Evolutionary conservation across 2,113 vertebrate genomes (phyloP).

Genomic region (Aleadryas rufinucha): DNA sequence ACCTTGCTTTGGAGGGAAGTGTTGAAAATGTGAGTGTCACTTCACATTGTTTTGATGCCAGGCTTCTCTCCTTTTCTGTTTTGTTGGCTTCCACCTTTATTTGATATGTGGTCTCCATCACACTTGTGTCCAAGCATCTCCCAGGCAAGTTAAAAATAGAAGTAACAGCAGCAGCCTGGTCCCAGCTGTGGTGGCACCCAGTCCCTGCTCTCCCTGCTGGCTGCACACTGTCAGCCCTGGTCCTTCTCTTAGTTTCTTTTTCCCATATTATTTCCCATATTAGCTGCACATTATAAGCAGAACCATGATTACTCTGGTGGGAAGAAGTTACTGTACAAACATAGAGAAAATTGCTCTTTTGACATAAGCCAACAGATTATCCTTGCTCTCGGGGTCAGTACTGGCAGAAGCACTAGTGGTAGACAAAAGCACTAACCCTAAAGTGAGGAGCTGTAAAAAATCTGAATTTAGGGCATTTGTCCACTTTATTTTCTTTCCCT

Average conservation of each 20-base stretch:
- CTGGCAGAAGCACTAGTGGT: not conserved
- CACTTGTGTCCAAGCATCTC: not conserved
- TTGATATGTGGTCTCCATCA: not conserved
- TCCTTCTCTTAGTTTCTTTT: not conserved
- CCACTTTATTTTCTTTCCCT: not conserved
- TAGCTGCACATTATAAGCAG: not conserved
- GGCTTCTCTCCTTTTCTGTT: not conserved
- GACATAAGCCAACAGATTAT: not conserved
- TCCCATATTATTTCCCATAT: fast-evolving
- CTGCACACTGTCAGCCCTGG: fast-evolving
- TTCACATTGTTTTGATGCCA: not conserved
- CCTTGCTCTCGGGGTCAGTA: not conserved
- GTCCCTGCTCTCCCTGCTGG: not conserved
- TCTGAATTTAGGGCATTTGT: not conserved
- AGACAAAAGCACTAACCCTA: not conserved
- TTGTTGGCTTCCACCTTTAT: conserved; percentile 1
- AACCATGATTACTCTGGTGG: not conserved
- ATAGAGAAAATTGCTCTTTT: not conserved
- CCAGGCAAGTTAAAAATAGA: not conserved
- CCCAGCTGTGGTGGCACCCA: fast-evolving
- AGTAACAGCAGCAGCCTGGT: not conserved
- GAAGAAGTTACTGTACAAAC: not conserved
- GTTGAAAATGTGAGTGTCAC: conserved; percentile 8
- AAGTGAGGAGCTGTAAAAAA: not conserved
- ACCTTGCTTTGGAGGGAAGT: conserved; percentile 29